These are phyloP conservation scores for Gari tellinella DNA, from an alignment of 2,888 invertebrate genomes.

Conservation along the genomic window DNA sequence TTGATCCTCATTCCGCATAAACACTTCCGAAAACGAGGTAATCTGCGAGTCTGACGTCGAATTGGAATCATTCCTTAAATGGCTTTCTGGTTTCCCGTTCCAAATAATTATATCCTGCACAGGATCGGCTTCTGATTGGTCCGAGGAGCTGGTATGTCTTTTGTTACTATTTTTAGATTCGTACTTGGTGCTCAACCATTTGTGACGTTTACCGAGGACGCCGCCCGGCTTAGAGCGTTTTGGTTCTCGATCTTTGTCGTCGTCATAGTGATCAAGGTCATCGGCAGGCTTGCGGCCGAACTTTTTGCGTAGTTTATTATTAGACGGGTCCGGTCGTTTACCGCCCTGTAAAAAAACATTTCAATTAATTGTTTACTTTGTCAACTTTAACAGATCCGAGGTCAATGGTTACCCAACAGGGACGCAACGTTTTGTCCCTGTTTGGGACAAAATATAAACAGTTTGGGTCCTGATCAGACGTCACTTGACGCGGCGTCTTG, in stretches of 20 bases:
- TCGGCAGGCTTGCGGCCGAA: constrained; percentile 57
- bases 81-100: constrained; percentile 5
- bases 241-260: constrained; percentile 61
- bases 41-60: constrained; percentile 51
- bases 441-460: too few species aligned
- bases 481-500: too few species aligned
- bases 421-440: too few species aligned
- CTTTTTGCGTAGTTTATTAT: constrained; percentile 62
- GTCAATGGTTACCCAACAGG: too few species aligned
- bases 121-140: constrained; percentile 34
- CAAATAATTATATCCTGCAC: constrained; percentile 36
- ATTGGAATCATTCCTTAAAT: constrained; percentile 25
- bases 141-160: constrained; percentile 39
- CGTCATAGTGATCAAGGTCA: constrained; percentile 52
- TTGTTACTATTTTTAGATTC: constrained; percentile 8
- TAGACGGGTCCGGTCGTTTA: constrained; percentile 47
- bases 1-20: constrained; percentile 32
- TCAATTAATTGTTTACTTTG: too few species aligned
- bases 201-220: constrained; percentile 56
- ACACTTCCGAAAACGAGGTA: constrained; percentile 48
- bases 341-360: constrained; percentile 55
- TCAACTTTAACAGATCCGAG: too few species aligned
- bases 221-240: constrained; percentile 64
- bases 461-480: too few species aligned
- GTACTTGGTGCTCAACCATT: constrained; percentile 44